phyloP scores from a whole-genome alignment of 2,888 invertebrate genomes.

The Agrenia bidenticulata region DNA sequence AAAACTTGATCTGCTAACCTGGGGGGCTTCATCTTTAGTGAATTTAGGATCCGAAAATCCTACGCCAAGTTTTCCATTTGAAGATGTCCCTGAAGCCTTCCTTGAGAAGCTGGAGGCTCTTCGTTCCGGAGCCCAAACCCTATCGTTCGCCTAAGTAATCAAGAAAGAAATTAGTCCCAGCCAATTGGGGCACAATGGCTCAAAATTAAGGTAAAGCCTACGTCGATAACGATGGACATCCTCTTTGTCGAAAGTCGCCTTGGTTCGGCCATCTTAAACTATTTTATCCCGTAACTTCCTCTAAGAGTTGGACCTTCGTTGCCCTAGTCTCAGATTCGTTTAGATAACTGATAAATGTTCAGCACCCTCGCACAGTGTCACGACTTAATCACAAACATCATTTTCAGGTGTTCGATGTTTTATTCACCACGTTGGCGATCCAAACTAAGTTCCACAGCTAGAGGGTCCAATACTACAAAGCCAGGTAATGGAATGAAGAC shows the following conservation, averaged over 20 bases:
- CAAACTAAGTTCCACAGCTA: no score
- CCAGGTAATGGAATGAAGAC: no score
- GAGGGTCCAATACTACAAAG: no score
- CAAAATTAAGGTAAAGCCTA: constrained; percentile 24
- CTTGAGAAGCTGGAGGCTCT: constrained; percentile 32
- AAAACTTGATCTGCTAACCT: constrained; percentile 5
- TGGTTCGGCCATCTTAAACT: neutral
- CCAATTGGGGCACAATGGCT: no score
- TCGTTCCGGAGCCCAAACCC: constrained; percentile 40
- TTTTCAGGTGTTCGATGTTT: no score
- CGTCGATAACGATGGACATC: constrained; percentile 41
- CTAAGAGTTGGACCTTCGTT: no score
- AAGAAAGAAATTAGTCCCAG: no score
- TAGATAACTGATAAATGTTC: no score
- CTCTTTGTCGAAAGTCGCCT: constrained; percentile 15
- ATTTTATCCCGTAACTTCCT: neutral
- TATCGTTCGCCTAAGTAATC: constrained; percentile 38
- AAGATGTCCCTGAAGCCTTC: constrained; percentile 14
- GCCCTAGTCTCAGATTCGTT: no score
- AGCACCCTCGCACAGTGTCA: no score
- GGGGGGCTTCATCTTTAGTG: constrained; percentile 20
- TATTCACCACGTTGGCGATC: no score
- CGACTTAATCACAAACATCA: no score
- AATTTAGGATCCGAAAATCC: constrained; percentile 39
- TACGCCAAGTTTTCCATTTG: constrained; percentile 22